Conservation (phyloP, 2,113 vertebrate species). For the Reinhardtius hippoglossoides region DNA sequence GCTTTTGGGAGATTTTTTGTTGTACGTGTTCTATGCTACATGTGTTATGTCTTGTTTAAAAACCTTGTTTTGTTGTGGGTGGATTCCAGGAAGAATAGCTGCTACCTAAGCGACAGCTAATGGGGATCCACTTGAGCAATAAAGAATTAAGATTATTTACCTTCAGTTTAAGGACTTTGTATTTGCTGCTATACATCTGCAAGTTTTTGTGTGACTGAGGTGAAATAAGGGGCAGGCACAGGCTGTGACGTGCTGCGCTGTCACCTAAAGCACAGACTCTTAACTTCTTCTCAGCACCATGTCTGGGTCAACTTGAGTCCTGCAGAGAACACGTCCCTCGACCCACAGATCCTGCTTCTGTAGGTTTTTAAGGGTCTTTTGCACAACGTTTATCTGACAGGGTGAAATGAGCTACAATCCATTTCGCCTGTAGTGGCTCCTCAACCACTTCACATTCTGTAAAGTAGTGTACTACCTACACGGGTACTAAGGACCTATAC, state of each 20-base stretch:
- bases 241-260: no score
- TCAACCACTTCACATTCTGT: neutral
- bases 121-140: no score
- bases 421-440: slow-evolving; percentile 22
- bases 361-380: neutral
- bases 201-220: neutral
- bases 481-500: neutral
- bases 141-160: no score
- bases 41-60: no score
- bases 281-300: neutral
- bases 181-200: neutral
- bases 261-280: neutral
- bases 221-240: neutral
- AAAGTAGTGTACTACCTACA: neutral
- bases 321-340: neutral
- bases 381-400: neutral
- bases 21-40: no score
- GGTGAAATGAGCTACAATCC: slow-evolving; percentile 28
- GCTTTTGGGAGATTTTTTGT: no score
- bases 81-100: no score
- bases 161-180: neutral
- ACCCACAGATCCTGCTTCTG: neutral
- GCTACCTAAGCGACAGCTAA: no score
- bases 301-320: neutral
- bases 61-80: no score